Conservation (phyloP, 2,888 invertebrate species). For the Bombylius major region DNA sequence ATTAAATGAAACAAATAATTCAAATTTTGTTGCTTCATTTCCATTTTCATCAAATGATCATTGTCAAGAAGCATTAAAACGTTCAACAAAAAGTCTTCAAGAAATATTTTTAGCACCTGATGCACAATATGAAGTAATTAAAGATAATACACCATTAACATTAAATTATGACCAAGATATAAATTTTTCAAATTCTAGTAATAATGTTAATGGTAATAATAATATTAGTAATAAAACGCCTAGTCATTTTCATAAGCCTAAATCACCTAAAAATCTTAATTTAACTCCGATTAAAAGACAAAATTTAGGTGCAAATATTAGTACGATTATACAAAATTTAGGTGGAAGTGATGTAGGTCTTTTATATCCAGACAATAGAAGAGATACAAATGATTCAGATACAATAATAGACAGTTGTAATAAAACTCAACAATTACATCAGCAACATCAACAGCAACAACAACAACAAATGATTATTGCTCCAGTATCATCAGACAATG, state of each 20-base stretch:
- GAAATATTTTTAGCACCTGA: slow-evolving; percentile 43
- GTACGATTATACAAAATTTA: slow-evolving; percentile 39
- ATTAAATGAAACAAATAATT: slow-evolving; percentile 14
- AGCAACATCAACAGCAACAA: slow-evolving; percentile 13
- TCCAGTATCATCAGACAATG: slow-evolving; percentile 21
- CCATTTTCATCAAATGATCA: slow-evolving; percentile 37
- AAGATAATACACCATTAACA: slow-evolving; percentile 22
- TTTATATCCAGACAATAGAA: slow-evolving; percentile 26
- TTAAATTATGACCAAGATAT: slow-evolving; percentile 19
- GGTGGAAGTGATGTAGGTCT: slow-evolving; percentile 37
- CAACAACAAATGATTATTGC: slow-evolving; percentile 9
- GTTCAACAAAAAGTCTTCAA: slow-evolving; percentile 33
- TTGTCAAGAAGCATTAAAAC: slow-evolving; percentile 35
- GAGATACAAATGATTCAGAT: slow-evolving; percentile 2
- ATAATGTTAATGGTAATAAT: slow-evolving; percentile 2
- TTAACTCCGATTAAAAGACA: slow-evolving; percentile 31
- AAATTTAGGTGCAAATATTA: slow-evolving; percentile 37
- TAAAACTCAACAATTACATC: slow-evolving; percentile 10
- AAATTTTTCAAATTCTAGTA: slow-evolving; percentile 8
- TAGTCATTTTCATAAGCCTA: slow-evolving; percentile 14
- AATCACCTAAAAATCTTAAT: slow-evolving; percentile 22
- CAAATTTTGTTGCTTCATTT: slow-evolving; percentile 32
- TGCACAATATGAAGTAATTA: slow-evolving; percentile 47
- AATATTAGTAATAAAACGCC: slow-evolving; percentile 5
- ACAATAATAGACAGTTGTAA: slow-evolving; percentile 4